Conservation (phyloP, 2,888 invertebrate species). For the Nycteola revayana region DNA sequence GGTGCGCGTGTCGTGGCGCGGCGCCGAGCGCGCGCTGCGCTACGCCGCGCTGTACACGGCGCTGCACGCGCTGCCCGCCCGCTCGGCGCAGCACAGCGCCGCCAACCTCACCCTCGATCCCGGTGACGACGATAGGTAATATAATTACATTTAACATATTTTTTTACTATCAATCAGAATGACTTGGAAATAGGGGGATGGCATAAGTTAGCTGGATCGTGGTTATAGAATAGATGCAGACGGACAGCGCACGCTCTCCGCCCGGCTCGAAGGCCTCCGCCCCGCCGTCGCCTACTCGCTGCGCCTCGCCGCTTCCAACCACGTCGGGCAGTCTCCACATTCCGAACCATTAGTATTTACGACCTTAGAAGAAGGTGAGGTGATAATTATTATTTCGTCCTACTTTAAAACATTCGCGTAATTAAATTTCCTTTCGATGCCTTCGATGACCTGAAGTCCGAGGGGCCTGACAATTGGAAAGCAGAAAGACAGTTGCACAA, state of each 20-base stretch:
- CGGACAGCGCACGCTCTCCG: conserved; percentile 32
- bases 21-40: conserved; percentile 15
- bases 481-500: no score
- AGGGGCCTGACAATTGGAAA: no score
- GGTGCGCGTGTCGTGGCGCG: conserved; percentile 81
- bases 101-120: conserved; percentile 49
- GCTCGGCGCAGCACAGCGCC: conserved; percentile 30
- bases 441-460: no score
- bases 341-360: conserved; percentile 85
- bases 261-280: conserved; percentile 76
- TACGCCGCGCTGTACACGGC: conserved; percentile 48
- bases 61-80: conserved; percentile 41
- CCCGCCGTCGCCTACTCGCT: conserved; percentile 87
- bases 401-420: no score
- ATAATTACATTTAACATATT: neutral
- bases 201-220: conserved; percentile 1
- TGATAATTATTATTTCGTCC: neutral
- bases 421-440: no score
- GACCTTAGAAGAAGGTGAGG: conserved; percentile 87
- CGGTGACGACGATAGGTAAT: conserved; percentile 28
- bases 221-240: conserved; percentile 36
- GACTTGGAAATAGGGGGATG: neutral
- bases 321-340: conserved; percentile 87
- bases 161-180: no score
- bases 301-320: conserved; percentile 85